These are phyloP conservation scores for Hippocampus abdominalis DNA, from an alignment of 2,113 vertebrate genomes.

Conservation along the genomic window DNA sequence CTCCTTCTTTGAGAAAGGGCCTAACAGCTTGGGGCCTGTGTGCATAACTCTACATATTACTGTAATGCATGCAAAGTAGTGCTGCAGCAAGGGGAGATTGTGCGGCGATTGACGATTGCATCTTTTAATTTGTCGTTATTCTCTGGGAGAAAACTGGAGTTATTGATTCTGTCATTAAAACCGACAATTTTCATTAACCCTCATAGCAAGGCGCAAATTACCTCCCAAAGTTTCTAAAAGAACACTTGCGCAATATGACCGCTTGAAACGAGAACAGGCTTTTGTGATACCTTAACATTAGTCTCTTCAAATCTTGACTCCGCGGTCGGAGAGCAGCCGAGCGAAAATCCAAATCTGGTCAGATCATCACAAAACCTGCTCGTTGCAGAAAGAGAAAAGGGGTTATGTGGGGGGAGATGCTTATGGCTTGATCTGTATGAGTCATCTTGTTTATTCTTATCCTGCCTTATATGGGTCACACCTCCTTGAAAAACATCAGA, in stretches of 20 bases:
- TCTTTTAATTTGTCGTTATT: slow-evolving; percentile 56
- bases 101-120: slow-evolving; percentile 57
- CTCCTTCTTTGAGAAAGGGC: slow-evolving; percentile 58
- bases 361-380: slow-evolving; percentile 47
- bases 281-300: slow-evolving; percentile 14
- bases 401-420: slow-evolving; percentile 49
- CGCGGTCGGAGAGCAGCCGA: slow-evolving; percentile 43
- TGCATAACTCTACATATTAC: slow-evolving; percentile 61
- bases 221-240: slow-evolving; percentile 8
- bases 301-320: slow-evolving; percentile 39
- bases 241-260: slow-evolving; percentile 28
- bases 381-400: slow-evolving; percentile 27
- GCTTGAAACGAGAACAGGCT: neutral
- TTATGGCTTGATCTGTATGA: slow-evolving; percentile 42
- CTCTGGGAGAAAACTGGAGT: slow-evolving; percentile 39
- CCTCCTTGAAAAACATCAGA: slow-evolving; percentile 9
- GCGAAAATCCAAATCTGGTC: slow-evolving; percentile 43
- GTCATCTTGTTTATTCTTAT: slow-evolving; percentile 49
- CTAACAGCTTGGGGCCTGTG: slow-evolving; percentile 63
- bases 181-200: slow-evolving; percentile 54
- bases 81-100: slow-evolving; percentile 49
- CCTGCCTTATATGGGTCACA: slow-evolving; percentile 33
- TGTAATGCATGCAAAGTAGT: slow-evolving; percentile 67
- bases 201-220: slow-evolving; percentile 22
- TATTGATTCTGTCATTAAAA: slow-evolving; percentile 58